These are phyloP conservation scores for Augochlorella aurata DNA, from an alignment of 2,888 invertebrate species.

Conservation along the genomic window DNA sequence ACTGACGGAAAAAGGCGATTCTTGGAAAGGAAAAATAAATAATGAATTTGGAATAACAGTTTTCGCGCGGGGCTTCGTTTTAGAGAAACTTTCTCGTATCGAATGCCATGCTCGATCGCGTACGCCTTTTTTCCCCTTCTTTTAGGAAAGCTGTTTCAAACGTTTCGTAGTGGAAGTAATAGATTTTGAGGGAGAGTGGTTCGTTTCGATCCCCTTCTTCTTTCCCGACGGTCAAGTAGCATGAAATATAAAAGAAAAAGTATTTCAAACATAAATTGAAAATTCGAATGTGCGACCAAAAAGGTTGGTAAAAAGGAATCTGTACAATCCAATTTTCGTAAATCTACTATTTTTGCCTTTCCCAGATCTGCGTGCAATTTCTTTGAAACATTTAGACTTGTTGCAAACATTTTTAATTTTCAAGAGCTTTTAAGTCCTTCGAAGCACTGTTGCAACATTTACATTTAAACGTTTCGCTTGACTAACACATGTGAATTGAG, in stretches of 20 bases:
- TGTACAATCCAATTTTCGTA: too few species aligned
- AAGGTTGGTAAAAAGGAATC: too few species aligned
- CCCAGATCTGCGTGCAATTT: too few species aligned
- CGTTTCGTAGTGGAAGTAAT: background rate
- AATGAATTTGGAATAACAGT: slow-evolving; percentile 19
- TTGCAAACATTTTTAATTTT: too few species aligned
- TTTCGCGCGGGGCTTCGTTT: background rate
- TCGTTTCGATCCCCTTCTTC: background rate
- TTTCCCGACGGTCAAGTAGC: background rate
- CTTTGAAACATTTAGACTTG: too few species aligned
- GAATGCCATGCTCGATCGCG: background rate
- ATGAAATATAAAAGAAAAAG: background rate
- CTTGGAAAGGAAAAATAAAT: slow-evolving; percentile 2
- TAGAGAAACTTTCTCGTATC: background rate
- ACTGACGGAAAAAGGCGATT: slow-evolving; percentile 21
- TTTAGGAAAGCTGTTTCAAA: background rate
- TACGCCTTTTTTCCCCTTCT: background rate
- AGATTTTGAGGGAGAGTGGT: background rate
- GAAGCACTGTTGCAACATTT: too few species aligned
- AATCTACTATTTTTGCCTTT: too few species aligned
- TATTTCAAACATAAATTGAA: background rate
- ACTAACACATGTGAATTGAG: too few species aligned
- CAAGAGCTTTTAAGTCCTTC: too few species aligned
- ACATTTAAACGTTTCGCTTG: too few species aligned
- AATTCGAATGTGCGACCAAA: background rate